Conservation (phyloP, 2,888 invertebrate species). For the Automeris io region DNA sequence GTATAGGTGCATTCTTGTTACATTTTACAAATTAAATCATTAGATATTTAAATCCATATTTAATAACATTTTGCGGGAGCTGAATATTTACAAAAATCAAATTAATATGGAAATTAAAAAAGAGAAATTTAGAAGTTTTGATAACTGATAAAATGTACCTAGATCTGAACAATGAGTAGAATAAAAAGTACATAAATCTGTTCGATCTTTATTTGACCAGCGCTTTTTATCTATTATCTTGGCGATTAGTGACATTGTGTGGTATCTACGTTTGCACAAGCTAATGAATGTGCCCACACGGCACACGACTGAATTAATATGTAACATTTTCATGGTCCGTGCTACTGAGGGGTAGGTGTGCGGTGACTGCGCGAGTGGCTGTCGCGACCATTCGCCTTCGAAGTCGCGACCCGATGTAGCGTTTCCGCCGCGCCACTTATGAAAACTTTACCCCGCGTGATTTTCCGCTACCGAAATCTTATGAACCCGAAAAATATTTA, state of each 20-base stretch:
- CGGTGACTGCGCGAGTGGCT: constrained; percentile 3
- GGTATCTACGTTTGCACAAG: constrained; percentile 16
- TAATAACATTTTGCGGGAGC: too few species aligned
- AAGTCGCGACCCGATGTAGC: constrained; percentile 45
- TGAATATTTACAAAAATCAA: too few species aligned
- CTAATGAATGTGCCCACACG: constrained; percentile 30
- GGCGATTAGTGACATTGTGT: background rate
- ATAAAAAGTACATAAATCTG: too few species aligned
- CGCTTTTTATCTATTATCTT: background rate
- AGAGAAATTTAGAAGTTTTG: too few species aligned
- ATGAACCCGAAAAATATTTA: background rate
- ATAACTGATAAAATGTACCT: too few species aligned
- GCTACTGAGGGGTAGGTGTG: constrained; percentile 30
- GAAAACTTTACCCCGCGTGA: constrained; percentile 47
- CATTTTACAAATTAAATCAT: too few species aligned
- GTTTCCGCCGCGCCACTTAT: constrained; percentile 32
- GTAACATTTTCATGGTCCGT: constrained; percentile 25
- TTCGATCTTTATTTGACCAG: too few species aligned
- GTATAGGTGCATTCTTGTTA: too few species aligned
- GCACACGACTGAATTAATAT: constrained; percentile 26
- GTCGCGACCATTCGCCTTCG: constrained; percentile 43
- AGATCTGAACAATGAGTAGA: too few species aligned
- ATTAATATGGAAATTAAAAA: too few species aligned
- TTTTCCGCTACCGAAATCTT: constrained; percentile 3
- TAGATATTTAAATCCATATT: too few species aligned